Percentiles rank a stretch among this genome's conserved stretches.
These are phyloP conservation scores for Spicauda simplicius DNA, from an alignment of 2,888 invertebrate species.

Conservation along the genomic window DNA sequence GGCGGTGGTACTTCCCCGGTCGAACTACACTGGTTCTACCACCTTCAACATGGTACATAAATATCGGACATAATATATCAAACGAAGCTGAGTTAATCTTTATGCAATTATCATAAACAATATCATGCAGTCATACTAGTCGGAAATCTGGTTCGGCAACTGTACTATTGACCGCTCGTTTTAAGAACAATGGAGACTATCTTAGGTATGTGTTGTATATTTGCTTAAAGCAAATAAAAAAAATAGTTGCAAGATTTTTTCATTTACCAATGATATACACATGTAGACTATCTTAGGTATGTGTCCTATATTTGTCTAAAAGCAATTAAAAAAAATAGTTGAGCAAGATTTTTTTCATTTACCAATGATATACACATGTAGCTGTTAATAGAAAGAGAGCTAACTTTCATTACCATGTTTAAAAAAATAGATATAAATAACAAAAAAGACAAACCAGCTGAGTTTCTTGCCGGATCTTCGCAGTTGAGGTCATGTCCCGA, in stretches of 20 bases:
- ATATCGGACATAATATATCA: neutral
- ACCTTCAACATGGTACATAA: too few relatives aligned
- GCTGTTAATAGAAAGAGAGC: too few relatives aligned
- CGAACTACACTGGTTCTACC: too few relatives aligned
- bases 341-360: too few relatives aligned
- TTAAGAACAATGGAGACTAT: slow-evolving; percentile 25
- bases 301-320: neutral
- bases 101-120: slow-evolving; percentile 5
- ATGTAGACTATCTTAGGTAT: too few relatives aligned
- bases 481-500: too few relatives aligned
- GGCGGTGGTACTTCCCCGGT: too few relatives aligned
- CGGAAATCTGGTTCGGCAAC: slow-evolving; percentile 23
- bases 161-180: slow-evolving; percentile 15
- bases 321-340: neutral
- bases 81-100: neutral
- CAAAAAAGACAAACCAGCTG: too few relatives aligned
- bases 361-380: neutral
- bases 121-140: slow-evolving; percentile 5
- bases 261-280: neutral
- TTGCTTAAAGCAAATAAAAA: neutral
- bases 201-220: neutral
- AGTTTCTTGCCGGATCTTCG: too few relatives aligned
- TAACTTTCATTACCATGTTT: too few relatives aligned
- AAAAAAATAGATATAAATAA: too few relatives aligned
- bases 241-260: neutral